Evolutionary conservation across 2,797 vertebrate species (phyloP), one percentile per base, ranked within the genome.

Genomic region (Sylvia borin): DNA sequence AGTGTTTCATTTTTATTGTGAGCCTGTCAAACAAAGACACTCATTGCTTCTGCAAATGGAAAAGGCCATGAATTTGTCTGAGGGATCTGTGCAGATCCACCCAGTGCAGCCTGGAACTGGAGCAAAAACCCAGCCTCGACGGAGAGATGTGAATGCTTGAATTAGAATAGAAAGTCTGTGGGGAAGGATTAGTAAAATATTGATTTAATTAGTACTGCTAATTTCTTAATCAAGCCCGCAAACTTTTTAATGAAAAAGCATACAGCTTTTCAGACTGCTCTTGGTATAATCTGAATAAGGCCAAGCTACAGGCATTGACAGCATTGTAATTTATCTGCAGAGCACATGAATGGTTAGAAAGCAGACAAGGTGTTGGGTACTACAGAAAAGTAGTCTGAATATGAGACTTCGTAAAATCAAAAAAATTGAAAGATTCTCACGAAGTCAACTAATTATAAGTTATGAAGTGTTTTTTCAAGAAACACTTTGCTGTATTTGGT

Each of bases 71-170:
- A n/a, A 21, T 68, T 61, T 67, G 36, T 88, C 36, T 42, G 43
- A 72, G 55, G 54, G 16, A 51, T 50, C 47, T 27, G 36, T 42
- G 70, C 68, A 57, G 60, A 76, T 54, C 64, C 54, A 34, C 12
- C 21, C 38, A 36, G 15, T 11, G 26, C n/a, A 62, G 36, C 47
- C 47, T 73, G 19, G 13, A 73, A 62, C 25, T 40, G 16, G 10
- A 42, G 47, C 51, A 82, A 68, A 67, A 93, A 64, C 53, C 3
- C 47, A 61, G 36, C n/a, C 25, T 2, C 62, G 50, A 17, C 26
- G 25, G 29, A 0, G 1, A 43, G 29, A 67, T 0, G 0, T 25
- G 62, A 61, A 62, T 38, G 18, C n/a, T 65, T 77, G n/a, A 74
- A 40, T 57, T 31, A 31, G 17, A 67, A 29, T 2, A 53, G 34